phyloP scores from a whole-genome alignment of 2,113 vertebrate species.

The Sinocyclocheilus anshuiensis region DNA sequence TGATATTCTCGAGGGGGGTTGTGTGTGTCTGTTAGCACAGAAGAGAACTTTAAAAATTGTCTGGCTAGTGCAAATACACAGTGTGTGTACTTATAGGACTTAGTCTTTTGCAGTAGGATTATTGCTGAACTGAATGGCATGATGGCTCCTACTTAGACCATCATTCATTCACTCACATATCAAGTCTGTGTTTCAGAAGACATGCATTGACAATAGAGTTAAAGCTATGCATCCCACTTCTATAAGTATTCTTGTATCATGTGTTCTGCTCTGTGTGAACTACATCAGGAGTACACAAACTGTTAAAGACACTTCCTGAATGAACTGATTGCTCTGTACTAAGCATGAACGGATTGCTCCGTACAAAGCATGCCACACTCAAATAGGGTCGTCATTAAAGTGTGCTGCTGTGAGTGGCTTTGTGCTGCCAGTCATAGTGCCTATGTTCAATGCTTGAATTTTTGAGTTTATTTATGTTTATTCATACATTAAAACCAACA shows the following conservation, averaged over 20 bases:
- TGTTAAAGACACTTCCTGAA: constrained; percentile 25
- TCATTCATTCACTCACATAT: not conserved
- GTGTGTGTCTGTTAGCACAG: constrained; percentile 19
- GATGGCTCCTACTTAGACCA: not conserved
- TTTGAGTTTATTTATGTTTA: constrained; percentile 51
- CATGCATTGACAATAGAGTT: constrained; percentile 16
- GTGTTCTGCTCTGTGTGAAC: not conserved
- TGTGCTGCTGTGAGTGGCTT: constrained; percentile 45
- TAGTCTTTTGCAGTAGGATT: not conserved
- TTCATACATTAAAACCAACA: constrained; percentile 65
- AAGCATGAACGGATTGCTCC: constrained; percentile 20
- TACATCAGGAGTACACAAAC: not conserved
- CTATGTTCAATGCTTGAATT: constrained; percentile 41
- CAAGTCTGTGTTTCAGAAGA: not conserved
- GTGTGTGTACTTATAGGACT: constrained; percentile 7
- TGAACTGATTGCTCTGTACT: constrained; percentile 19
- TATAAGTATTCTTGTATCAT: constrained; percentile 3
- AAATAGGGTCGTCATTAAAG: constrained; percentile 23
- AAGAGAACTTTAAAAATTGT: not conserved
- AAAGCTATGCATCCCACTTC: constrained; percentile 30
- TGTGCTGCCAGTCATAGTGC: constrained; percentile 32
- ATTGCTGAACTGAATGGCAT: constrained; percentile 15
- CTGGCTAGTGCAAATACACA: not conserved
- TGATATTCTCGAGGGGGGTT: constrained; percentile 7
- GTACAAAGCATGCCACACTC: constrained; percentile 20